Evolutionary conservation across 2,888 invertebrate genomes (phyloP), one percentile per base, ranked within the genome.

Genomic region (Anthophora plumipes): DNA sequence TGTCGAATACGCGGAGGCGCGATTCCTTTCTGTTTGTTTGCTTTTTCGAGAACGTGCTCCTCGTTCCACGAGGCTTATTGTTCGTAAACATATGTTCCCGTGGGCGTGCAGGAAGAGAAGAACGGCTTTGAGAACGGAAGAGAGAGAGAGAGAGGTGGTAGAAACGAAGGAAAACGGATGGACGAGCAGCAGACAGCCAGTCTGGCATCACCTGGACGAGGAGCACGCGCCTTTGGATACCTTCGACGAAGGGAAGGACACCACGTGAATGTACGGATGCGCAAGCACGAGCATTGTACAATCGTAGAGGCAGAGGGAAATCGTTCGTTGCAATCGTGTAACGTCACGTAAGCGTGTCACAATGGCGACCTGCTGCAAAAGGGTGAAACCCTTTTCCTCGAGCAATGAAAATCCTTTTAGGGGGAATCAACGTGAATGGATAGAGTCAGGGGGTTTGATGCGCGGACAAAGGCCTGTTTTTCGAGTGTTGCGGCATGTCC

Each of bases 21-120:
- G 80, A 83, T 68, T 1, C 78, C 76, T 59, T 77, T 82, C 71
- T 88, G 71, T 88, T 88, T 82, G 87, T 89, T n/a, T 84, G 85
- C 72, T 83, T 82, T 87, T 81, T 88, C 78, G 70, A 85, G 80
- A 75, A 78, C 79, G 52, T 55, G 52, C 75, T 31, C 69, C 75
- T 31, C 69, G 77, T 71, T 77, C 77, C 74, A 50, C 71, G 68
- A 64, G 55, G 22, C 63, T 54, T 66, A 90, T 89, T 89, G 86
- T 90, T 69, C 87, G 79, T 79, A 82, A 87, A 90, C 90, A 89
- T 90, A 89, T 89, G 90, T 89, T 90, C 88, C 64, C 39, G 86
- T 86, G 73, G 80, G 83, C 75, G 80, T 84, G 75, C 72, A 55
- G 46, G 66, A 64, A 71, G 80, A 75, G 66, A 64, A 71, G 80